These are phyloP conservation scores for Tromatobia lineatoria DNA, from an alignment of 2,888 invertebrate species.

Conservation along the genomic window DNA sequence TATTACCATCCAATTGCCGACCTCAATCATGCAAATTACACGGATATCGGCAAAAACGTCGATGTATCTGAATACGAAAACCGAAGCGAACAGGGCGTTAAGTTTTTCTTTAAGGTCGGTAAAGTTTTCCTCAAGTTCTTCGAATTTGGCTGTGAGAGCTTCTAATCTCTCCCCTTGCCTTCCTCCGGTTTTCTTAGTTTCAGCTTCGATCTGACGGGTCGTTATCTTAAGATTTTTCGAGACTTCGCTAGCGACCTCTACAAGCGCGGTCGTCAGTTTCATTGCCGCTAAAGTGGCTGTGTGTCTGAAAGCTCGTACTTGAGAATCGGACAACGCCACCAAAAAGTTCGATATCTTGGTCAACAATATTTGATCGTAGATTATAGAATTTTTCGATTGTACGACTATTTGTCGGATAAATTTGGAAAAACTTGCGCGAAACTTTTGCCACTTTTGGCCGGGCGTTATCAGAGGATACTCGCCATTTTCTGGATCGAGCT, in stretches of 20 bases:
- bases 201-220: slow-evolving; percentile 98
- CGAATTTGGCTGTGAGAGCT: slow-evolving; percentile 95
- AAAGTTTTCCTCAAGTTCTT: slow-evolving; percentile 99
- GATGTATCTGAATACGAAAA: slow-evolving; percentile 98
- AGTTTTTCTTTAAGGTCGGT: slow-evolving; percentile 99
- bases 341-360: slow-evolving; percentile 98
- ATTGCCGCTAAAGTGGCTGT: slow-evolving; percentile 98
- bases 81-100: slow-evolving; percentile 99
- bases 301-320: slow-evolving; percentile 96
- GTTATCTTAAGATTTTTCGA: slow-evolving; percentile 98
- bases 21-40: slow-evolving; percentile 99
- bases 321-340: slow-evolving; percentile 98
- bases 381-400: slow-evolving; percentile 99
- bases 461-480: slow-evolving; percentile 99
- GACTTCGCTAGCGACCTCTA: slow-evolving; percentile 98
- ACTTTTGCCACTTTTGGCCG: slow-evolving; percentile 98
- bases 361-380: slow-evolving; percentile 99
- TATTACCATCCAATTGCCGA: slow-evolving; percentile 99
- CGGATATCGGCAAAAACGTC: slow-evolving; percentile 98
- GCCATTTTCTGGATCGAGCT: slow-evolving; percentile 99
- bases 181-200: slow-evolving; percentile 95
- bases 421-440: slow-evolving; percentile 97
- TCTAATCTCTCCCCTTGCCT: slow-evolving; percentile 98
- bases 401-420: slow-evolving; percentile 98
- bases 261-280: slow-evolving; percentile 99